Evolutionary conservation across 1,140 invertebrate genomes (phyloP).

Genomic region (Orchesella cincta): DNA sequence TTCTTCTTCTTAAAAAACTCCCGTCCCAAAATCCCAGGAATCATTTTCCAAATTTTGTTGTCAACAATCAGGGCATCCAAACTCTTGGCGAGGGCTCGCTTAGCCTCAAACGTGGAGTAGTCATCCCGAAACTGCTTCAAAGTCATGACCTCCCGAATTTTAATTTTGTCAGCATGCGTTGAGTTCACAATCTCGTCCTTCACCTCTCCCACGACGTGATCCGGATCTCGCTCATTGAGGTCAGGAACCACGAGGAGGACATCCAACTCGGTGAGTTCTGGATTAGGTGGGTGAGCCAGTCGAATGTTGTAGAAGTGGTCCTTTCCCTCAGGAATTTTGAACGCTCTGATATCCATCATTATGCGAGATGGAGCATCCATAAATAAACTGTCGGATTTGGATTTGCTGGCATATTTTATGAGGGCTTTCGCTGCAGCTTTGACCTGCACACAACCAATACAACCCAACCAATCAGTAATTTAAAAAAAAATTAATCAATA

Average conservation of each 20-base stretch:
- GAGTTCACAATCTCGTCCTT: constrained; percentile 39
- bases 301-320: constrained; percentile 45
- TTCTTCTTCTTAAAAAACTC: constrained; percentile 49
- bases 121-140: constrained; percentile 46
- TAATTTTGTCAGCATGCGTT: constrained; percentile 32
- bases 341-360: constrained; percentile 40
- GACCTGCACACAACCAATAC: constrained; percentile 6
- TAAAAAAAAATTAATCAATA: background rate
- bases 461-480: background rate
- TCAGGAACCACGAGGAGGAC: constrained; percentile 44
- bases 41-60: constrained; percentile 36
- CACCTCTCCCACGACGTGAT: constrained; percentile 36
- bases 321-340: constrained; percentile 39
- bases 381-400: constrained; percentile 40
- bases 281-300: constrained; percentile 37
- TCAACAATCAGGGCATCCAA: constrained; percentile 43
- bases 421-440: constrained; percentile 28
- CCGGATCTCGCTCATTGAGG: constrained; percentile 32
- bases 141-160: constrained; percentile 45
- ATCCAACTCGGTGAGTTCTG: constrained; percentile 25
- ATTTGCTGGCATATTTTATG: constrained; percentile 14
- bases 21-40: constrained; percentile 41
- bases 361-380: constrained; percentile 34
- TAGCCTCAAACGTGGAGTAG: constrained; percentile 47
- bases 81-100: constrained; percentile 41